Conservation (phyloP, 2,888 invertebrate genomes). For the Chironomus tentans region DNA sequence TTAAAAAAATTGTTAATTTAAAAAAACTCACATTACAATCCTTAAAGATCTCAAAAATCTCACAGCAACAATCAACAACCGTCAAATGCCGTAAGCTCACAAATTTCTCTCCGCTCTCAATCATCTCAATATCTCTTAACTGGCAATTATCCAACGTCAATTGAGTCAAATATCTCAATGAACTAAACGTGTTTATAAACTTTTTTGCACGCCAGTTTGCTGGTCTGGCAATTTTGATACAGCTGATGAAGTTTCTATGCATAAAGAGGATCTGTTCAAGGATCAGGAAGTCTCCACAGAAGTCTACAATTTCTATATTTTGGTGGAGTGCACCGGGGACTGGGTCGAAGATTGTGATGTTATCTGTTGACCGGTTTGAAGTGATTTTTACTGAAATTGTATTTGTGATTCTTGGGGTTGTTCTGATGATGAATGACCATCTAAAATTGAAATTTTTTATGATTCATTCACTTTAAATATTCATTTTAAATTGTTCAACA, state of each 20-base stretch:
- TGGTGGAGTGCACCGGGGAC: background rate
- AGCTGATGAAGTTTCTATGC: background rate
- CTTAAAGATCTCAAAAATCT: background rate
- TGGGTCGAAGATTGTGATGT: background rate
- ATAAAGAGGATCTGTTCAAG: background rate
- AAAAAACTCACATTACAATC: background rate
- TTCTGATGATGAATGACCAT: background rate
- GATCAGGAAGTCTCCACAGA: background rate
- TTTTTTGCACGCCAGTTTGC: background rate
- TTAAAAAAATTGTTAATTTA: no score
- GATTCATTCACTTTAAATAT: no score
- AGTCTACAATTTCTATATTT: background rate
- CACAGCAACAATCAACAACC: background rate
- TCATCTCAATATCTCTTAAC: background rate
- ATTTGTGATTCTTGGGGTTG: background rate
- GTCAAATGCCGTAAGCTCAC: background rate
- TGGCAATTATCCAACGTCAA: background rate
- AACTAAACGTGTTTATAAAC: background rate
- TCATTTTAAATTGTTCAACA: no score
- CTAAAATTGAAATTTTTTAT: no score
- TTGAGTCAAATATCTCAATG: background rate
- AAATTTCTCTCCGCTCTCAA: background rate
- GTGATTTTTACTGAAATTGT: background rate
- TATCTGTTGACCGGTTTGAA: background rate
- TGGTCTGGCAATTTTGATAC: background rate